These are phyloP conservation scores for Maconellicoccus hirsutus DNA, from an alignment of 1,140 invertebrate genomes.

Conservation along the genomic window DNA sequence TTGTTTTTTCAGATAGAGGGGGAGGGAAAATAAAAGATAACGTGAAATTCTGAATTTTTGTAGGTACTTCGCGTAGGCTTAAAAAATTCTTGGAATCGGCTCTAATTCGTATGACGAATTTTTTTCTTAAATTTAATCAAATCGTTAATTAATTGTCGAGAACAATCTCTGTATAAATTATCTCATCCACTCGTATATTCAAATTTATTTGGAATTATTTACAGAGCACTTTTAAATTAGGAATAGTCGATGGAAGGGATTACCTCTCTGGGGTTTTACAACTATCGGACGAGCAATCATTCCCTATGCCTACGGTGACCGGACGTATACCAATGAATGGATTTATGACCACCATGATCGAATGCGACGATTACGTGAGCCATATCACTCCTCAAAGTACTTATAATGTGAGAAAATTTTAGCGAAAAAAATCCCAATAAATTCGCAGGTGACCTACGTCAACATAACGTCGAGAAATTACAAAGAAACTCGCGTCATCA, in stretches of 20 bases:
- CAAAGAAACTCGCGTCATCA: conserved; percentile 42
- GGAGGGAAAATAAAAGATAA: too few relatives aligned
- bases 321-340: conserved; percentile 44
- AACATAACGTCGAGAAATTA: conserved; percentile 40
- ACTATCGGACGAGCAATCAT: conserved; percentile 38
- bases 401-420: too few relatives aligned
- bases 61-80: too few relatives aligned
- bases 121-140: too few relatives aligned
- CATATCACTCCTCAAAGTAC: too few relatives aligned
- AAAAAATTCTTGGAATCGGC: too few relatives aligned
- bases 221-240: conserved; percentile 45
- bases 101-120: too few relatives aligned
- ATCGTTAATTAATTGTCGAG: background rate
- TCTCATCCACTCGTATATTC: background rate
- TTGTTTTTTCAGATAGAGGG: too few relatives aligned
- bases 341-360: conserved; percentile 39
- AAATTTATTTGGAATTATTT: background rate
- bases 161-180: background rate
- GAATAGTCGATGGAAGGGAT: conserved; percentile 37
- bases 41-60: too few relatives aligned
- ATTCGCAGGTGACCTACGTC: conserved; percentile 37
- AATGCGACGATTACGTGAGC: conserved; percentile 35
- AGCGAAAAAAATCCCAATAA: background rate
- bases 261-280: conserved; percentile 42
- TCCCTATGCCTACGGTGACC: conserved; percentile 47